Percentiles rank a stretch among this genome's conserved stretches.
Conservation (phyloP, 2,113 vertebrate species). For the Elgaria multicarinata region DNA sequence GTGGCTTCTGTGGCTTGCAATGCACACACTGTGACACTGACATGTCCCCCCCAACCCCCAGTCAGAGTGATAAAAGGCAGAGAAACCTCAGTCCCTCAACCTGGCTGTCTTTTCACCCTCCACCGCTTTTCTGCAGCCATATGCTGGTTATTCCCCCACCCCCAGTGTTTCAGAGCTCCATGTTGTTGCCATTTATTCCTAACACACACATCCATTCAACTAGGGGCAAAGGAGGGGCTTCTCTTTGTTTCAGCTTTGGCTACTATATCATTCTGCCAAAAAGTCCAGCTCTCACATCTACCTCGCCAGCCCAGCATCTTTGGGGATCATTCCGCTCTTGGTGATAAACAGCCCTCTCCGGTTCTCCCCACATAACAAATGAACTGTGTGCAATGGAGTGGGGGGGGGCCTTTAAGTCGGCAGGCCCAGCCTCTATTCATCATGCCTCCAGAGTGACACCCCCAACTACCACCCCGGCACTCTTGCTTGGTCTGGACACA, state of each 20-base stretch:
- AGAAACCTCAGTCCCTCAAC: neutral
- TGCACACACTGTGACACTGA: too few relatives aligned
- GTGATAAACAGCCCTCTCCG: conserved; percentile 16
- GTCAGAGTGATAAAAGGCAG: neutral
- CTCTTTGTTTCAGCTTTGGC: neutral
- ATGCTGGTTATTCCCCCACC: neutral
- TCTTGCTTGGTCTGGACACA: neutral
- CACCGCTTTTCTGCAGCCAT: neutral
- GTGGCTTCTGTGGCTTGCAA: neutral
- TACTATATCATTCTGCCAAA: conserved; percentile 13
- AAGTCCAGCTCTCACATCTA: neutral
- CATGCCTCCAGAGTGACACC: neutral
- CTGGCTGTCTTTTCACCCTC: neutral
- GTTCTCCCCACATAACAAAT: conserved; percentile 5
- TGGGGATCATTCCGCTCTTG: neutral
- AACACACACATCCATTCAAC: neutral
- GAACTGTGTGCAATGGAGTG: neutral
- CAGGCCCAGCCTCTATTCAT: neutral
- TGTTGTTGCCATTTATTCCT: neutral
- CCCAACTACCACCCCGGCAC: neutral
- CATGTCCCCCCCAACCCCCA: too few relatives aligned
- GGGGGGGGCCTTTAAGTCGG: neutral
- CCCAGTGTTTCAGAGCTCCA: neutral
- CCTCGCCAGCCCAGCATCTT: neutral
- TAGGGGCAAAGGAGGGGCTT: neutral